phyloP scores from a whole-genome alignment of 2,888 invertebrate species.

The Plagodis pulveraria region DNA sequence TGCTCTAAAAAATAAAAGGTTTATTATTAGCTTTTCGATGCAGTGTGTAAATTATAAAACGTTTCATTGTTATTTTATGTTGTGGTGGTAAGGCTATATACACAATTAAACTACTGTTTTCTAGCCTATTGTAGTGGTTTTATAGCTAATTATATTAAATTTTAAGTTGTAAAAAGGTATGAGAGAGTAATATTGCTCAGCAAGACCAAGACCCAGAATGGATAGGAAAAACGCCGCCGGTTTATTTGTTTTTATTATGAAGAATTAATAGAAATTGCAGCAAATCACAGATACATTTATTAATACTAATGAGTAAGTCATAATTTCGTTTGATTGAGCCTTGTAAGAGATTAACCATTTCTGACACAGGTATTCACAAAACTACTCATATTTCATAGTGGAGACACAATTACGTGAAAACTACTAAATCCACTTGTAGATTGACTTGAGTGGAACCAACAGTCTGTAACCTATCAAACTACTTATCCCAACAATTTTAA shows the following conservation, averaged over 20 bases:
- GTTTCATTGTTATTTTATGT: conserved; percentile 26
- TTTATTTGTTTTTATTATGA: conserved; percentile 21
- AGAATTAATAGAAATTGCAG: conserved; percentile 20
- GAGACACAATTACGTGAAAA: no score
- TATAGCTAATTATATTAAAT: conserved; percentile 64
- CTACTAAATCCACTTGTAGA: no score
- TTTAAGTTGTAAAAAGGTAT: conserved; percentile 72
- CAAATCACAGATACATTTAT: conserved; percentile 32
- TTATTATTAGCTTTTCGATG: conserved; percentile 19
- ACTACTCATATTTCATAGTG: no score
- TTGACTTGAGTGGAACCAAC: no score
- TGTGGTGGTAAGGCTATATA: conserved; percentile 41
- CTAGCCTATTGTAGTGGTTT: conserved; percentile 67
- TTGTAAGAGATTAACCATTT: no score
- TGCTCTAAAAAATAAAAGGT: neutral
- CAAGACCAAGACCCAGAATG: conserved; percentile 26
- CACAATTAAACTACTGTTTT: conserved; percentile 41
- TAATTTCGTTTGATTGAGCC: no score
- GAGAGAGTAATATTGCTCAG: conserved; percentile 61
- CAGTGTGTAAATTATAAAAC: conserved; percentile 23
- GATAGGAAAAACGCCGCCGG: conserved; percentile 20
- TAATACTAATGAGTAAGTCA: neutral
- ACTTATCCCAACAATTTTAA: no score
- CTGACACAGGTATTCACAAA: no score
- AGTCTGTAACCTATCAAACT: no score